Evolutionary conservation across 2,797 vertebrate species (phyloP).

Genomic region (Arrhamphus sclerolepis): DNA sequence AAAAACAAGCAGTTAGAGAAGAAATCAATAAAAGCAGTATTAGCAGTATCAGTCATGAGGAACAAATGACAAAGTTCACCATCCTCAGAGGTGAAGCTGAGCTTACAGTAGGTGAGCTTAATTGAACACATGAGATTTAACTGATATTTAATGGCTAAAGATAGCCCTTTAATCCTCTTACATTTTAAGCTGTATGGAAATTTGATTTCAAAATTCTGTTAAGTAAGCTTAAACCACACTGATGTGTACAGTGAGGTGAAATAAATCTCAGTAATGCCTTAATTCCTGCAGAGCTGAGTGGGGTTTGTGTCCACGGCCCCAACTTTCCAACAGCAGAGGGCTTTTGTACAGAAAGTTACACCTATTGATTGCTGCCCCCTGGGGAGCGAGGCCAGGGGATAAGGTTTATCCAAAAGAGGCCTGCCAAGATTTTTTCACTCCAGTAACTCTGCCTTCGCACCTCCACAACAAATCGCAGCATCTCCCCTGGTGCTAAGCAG

Average conservation of each 20-base stretch:
- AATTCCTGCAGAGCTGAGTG: conserved; percentile 18
- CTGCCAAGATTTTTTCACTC: conserved; percentile 57
- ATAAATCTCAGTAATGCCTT: conserved; percentile 9
- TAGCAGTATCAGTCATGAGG: not conserved
- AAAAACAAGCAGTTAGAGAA: too few relatives aligned
- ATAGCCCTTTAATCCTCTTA: conserved; percentile 9
- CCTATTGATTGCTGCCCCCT: conserved; percentile 71
- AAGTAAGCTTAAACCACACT: conserved; percentile 15
- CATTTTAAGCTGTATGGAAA: conserved; percentile 16
- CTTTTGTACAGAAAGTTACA: conserved; percentile 62
- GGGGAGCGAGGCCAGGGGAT: conserved; percentile 64
- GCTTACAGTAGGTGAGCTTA: conserved; percentile 23
- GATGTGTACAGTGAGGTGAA: conserved; percentile 17
- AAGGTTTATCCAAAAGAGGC: conserved; percentile 57
- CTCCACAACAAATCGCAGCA: conserved; percentile 50
- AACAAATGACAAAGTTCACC: conserved; percentile 6
- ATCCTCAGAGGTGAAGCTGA: conserved; percentile 1
- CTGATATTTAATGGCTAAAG: conserved; percentile 10
- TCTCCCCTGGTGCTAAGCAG: conserved; percentile 45
- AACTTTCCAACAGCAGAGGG: conserved; percentile 10
- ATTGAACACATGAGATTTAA: conserved; percentile 34
- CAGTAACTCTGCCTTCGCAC: conserved; percentile 59
- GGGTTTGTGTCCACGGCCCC: conserved; percentile 22
- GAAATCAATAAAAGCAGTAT: too few relatives aligned
- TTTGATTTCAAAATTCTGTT: not conserved